A percentile compares a stretch with the other conserved stretches of the same genome.
Evolutionary conservation across 2,113 vertebrate species (phyloP).

Genomic region (Heptranchias perlo): DNA sequence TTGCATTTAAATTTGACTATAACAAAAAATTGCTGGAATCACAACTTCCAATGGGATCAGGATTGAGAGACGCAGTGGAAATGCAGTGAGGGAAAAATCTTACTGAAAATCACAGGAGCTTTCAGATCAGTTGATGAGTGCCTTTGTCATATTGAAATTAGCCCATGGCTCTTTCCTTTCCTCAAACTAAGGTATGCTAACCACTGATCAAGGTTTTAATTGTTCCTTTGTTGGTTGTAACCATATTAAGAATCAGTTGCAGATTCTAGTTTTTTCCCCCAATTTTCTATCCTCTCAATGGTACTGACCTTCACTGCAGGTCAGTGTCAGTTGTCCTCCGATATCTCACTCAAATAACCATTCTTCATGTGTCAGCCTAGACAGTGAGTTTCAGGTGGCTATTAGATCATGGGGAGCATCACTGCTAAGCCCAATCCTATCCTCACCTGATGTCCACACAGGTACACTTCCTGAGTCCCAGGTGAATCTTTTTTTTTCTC

Average conservation of each 20-base stretch:
- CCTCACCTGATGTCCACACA: neutral
- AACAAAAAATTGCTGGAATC: neutral
- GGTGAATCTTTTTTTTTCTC: neutral
- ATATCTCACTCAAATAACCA: neutral
- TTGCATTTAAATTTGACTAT: neutral
- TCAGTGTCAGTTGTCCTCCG: neutral
- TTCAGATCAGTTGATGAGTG: neutral
- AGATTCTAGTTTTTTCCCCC: neutral
- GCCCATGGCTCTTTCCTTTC: neutral
- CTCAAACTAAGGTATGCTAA: neutral
- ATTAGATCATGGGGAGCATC: neutral
- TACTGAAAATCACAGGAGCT: neutral
- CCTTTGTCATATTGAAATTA: neutral
- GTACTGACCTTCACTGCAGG: neutral
- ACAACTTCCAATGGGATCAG: too few species aligned
- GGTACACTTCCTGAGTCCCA: neutral
- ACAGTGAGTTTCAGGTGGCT: neutral
- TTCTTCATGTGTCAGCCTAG: neutral
- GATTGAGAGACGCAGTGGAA: neutral
- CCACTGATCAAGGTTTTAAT: neutral
- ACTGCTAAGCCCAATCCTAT: neutral
- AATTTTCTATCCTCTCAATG: neutral
- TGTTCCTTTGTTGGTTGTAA: neutral
- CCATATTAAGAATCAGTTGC: neutral
- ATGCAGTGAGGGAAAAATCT: neutral